Conservation (phyloP, 2,888 invertebrate genomes). For the Ornithoptera priamus region DNA sequence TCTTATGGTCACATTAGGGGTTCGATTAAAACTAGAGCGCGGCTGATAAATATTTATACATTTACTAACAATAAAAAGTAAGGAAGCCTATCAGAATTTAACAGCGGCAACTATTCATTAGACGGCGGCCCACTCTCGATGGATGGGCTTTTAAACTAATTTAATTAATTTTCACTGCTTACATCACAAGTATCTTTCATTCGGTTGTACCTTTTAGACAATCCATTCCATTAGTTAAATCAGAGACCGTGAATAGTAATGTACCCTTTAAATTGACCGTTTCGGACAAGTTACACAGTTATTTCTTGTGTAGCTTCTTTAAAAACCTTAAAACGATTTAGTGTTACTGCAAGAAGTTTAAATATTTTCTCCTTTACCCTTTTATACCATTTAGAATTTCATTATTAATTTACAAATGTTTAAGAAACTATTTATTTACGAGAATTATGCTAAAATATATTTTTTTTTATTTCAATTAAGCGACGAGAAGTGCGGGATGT, state of each 20-base stretch:
- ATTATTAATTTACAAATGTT: no score
- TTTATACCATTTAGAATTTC: no score
- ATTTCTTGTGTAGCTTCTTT: neutral
- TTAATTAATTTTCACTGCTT: slow-evolving; percentile 49
- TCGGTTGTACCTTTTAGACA: slow-evolving; percentile 22
- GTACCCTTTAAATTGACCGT: slow-evolving; percentile 17
- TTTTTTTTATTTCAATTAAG: no score
- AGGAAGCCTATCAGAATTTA: slow-evolving; percentile 29
- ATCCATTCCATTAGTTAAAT: slow-evolving; percentile 20
- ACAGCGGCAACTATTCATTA: slow-evolving; percentile 31
- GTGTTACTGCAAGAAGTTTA: neutral
- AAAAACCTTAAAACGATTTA: neutral
- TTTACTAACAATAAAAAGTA: slow-evolving; percentile 31
- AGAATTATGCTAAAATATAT: no score
- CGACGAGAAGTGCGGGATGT: no score
- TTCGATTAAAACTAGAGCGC: slow-evolving; percentile 21
- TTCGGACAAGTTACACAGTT: neutral
- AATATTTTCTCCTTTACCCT: no score
- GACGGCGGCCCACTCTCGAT: slow-evolving; percentile 34
- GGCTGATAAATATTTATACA: slow-evolving; percentile 33
- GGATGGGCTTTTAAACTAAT: slow-evolving; percentile 48
- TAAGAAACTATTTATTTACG: no score
- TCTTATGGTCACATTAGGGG: slow-evolving; percentile 22
- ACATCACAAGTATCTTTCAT: slow-evolving; percentile 26
- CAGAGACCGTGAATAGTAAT: slow-evolving; percentile 8